These are phyloP conservation scores for Bagarius yarrelli DNA, from an alignment of 2,113 vertebrate species.

Conservation along the genomic window DNA sequence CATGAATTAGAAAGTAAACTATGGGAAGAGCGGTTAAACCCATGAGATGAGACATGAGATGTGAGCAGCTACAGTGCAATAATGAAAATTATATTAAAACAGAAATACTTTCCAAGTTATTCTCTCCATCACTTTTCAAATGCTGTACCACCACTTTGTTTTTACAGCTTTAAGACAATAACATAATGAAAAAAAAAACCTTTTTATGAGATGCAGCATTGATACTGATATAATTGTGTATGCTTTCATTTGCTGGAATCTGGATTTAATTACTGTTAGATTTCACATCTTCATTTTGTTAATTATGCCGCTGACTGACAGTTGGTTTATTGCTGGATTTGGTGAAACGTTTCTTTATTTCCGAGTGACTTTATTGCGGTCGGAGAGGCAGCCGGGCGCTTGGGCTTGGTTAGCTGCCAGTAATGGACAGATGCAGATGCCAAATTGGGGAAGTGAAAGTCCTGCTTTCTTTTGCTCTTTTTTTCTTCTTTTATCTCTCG, in stretches of 20 bases:
- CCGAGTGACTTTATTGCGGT: slow-evolving; percentile 49
- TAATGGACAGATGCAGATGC: slow-evolving; percentile 59
- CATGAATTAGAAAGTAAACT: background rate
- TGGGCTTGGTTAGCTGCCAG: slow-evolving; percentile 47
- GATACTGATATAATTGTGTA: slow-evolving; percentile 44
- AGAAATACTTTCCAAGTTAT: background rate
- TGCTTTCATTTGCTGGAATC: slow-evolving; percentile 38
- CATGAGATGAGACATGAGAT: slow-evolving; percentile 14
- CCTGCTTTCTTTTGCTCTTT: slow-evolving; percentile 33
- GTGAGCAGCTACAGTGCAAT: slow-evolving; percentile 23
- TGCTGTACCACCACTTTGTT: slow-evolving; percentile 27
- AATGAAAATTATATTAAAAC: slow-evolving; percentile 23
- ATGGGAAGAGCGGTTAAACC: slow-evolving; percentile 13
- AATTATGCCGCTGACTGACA: slow-evolving; percentile 41
- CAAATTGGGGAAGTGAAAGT: slow-evolving; percentile 82
- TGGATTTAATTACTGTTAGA: slow-evolving; percentile 52
- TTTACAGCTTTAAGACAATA: slow-evolving; percentile 40
- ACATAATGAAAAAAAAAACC: slow-evolving; percentile 17
- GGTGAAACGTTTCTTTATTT: slow-evolving; percentile 45
- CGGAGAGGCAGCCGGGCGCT: slow-evolving; percentile 30
- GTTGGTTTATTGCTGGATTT: slow-evolving; percentile 51
- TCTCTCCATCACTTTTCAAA: background rate
- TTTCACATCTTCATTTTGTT: slow-evolving; percentile 39
- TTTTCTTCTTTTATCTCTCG: slow-evolving; percentile 40
- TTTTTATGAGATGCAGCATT: slow-evolving; percentile 30